phyloP scores from a whole-genome alignment of 2,888 invertebrate species.

The Eupithecia exiguata region DNA sequence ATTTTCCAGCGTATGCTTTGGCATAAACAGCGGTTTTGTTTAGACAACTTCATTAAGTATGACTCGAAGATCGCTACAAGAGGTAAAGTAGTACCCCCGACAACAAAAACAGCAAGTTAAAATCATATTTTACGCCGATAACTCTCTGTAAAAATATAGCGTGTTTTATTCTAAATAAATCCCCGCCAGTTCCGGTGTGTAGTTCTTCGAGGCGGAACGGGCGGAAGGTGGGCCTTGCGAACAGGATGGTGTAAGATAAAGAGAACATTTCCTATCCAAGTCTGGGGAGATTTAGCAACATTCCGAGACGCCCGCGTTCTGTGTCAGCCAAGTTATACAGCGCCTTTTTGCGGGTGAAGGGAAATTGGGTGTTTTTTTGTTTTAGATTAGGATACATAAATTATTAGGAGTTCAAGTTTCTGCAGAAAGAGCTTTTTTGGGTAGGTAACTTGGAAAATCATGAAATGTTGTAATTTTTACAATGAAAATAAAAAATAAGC shows the following conservation, averaged over 20 bases:
- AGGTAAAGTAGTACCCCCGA: background rate
- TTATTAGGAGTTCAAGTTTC: background rate
- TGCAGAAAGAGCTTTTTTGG: background rate
- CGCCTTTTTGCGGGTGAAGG: constrained; percentile 40
- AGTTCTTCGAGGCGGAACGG: constrained; percentile 70
- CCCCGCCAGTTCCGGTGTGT: constrained; percentile 72
- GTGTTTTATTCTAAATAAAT: constrained; percentile 73
- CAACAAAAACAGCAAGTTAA: constrained; percentile 17
- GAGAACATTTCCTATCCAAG: constrained; percentile 82
- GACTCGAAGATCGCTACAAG: background rate
- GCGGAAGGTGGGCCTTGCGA: constrained; percentile 79
- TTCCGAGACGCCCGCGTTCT: constrained; percentile 65
- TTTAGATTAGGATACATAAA: constrained; percentile 17
- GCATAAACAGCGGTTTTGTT: background rate
- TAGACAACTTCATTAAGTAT: background rate
- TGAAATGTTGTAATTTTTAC: background rate
- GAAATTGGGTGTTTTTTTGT: constrained; percentile 37
- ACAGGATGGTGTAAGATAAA: constrained; percentile 82
- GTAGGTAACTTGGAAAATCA: background rate
- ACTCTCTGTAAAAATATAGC: constrained; percentile 52
- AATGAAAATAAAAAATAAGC: background rate
- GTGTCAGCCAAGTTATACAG: constrained; percentile 60
- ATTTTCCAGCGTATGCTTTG: background rate
- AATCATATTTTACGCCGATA: constrained; percentile 41
- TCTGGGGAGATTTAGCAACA: constrained; percentile 79